These are phyloP conservation scores for Umimayanthus chanpuru DNA, from an alignment of 92 coral and sea anemone species.

Conservation along the genomic window DNA sequence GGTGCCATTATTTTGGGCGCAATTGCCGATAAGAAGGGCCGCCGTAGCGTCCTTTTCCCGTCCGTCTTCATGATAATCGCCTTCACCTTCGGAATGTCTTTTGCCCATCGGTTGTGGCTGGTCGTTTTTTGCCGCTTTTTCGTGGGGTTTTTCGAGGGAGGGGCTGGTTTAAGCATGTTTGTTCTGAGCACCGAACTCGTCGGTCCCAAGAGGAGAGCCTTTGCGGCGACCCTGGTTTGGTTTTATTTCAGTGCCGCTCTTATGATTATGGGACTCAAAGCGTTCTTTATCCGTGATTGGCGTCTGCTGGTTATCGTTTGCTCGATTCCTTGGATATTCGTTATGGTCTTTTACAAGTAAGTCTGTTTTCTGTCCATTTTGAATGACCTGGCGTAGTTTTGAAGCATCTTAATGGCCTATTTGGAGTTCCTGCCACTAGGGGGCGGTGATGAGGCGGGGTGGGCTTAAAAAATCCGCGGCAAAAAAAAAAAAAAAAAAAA, in stretches of 20 bases:
- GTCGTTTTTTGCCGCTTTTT: constrained; percentile 64
- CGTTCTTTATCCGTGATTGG: constrained; percentile 79
- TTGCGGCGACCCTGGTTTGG: constrained; percentile 75
- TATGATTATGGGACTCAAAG: constrained; percentile 67
- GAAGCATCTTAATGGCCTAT: no score
- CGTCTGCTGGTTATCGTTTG: constrained; percentile 63
- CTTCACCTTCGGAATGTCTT: constrained; percentile 57
- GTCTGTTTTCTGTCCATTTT: constrained; percentile 5
- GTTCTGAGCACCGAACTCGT: constrained; percentile 74
- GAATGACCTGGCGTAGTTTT: no score
- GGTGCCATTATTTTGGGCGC: constrained; percentile 72
- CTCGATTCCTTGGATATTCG: constrained; percentile 68
- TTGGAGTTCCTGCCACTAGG: no score
- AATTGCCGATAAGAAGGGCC: constrained; percentile 75
- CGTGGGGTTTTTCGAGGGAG: constrained; percentile 70
- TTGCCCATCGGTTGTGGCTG: constrained; percentile 59
- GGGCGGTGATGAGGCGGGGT: no score
- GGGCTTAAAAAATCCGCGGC: no score
- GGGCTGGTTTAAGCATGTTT: constrained; percentile 63
- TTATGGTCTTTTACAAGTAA: constrained; percentile 74
- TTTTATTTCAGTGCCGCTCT: constrained; percentile 64
- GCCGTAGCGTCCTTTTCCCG: constrained; percentile 70
- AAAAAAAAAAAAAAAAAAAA: no score
- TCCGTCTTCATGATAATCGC: constrained; percentile 52
- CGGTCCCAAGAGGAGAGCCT: constrained; percentile 74